Base-by-base conservation (phyloP, 2,797 vertebrate genomes). In the Anguilla obscura region DNA sequence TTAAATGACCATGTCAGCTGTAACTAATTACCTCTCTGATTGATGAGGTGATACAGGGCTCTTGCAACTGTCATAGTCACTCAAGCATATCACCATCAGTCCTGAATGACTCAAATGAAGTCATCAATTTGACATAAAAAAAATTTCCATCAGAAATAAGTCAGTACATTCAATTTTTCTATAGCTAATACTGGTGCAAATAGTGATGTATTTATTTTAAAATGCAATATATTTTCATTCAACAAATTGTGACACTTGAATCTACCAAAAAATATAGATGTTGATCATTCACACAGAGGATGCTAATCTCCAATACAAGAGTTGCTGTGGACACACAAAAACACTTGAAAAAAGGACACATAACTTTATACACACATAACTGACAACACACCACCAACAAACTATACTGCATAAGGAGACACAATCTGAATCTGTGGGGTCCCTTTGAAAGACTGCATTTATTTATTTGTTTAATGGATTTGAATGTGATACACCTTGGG, bases 381-480 rank as follows among this genome's bases (percentile, higher is more conserved):
- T 82, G 45, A 7, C 24, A 10, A n/a, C 40, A 79, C 33, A 79
- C 2, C 2, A 40, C 10, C 27, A 71, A 71, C 69, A 40, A 36
- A 79, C 33, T 12, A 21, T 12, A 52, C 33, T 12, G 9, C 12
- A 0, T 10, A 83, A 48, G 24, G 79, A 84, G 48, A 16, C 36
- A 24, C 21, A 27, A 2, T 30, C 74, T n/a, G 21, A 86, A 40
- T 21, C 56, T 24, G 66, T 48, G 21, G 33, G 45, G 52, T 85
- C 50, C 36, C 50, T 84, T 92, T 87, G 89, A 63, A 91, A 90
- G 89, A 86, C 54, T 50, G 90, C 87, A 94, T 86, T 88, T 93
- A 94, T 93, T 91, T 92, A 91, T 95, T 94, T 94, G 93, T 94
- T 93, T 88, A 89, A 91, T 90, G 93, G 88, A 92, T 90, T 92